Percentiles rank a stretch among this genome's conserved stretches.
Conservation (phyloP, 2,888 invertebrate genomes). For the Aphodius sticticus region DNA sequence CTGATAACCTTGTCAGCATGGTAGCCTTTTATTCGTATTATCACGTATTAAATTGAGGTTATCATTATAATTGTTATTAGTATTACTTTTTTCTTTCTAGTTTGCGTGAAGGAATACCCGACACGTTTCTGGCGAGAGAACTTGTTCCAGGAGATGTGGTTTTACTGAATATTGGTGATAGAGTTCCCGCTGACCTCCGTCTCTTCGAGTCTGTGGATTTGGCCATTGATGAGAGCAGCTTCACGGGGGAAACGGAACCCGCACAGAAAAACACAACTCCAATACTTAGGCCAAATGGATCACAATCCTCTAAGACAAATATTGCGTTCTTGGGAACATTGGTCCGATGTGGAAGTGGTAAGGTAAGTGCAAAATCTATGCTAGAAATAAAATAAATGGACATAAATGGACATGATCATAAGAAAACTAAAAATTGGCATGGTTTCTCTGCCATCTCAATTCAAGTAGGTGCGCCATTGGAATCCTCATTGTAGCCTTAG, state of each 20-base stretch:
- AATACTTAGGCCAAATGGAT: conserved; percentile 63
- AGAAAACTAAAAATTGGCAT: no score
- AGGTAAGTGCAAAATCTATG: conserved; percentile 65
- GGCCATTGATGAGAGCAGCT: conserved; percentile 96
- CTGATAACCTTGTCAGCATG: no score
- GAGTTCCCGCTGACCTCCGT: conserved; percentile 96
- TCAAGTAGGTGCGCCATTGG: not conserved
- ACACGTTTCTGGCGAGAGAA: conserved; percentile 92
- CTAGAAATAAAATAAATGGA: conserved; percentile 9
- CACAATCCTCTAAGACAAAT: conserved; percentile 79
- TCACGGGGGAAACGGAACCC: conserved; percentile 98
- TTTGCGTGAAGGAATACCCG: conserved; percentile 84
- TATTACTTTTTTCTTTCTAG: conserved; percentile 59
- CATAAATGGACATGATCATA: not conserved
- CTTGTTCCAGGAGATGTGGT: conserved; percentile 98
- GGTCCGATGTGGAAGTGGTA: conserved; percentile 94
- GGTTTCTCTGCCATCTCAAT: not conserved
- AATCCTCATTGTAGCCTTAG: not conserved
- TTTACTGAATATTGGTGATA: conserved; percentile 90
- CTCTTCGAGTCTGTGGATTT: conserved; percentile 93
- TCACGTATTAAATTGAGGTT: no score
- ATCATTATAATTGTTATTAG: no score
- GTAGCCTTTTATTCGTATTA: no score
- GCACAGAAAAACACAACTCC: conserved; percentile 78
- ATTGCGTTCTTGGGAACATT: conserved; percentile 99